Percentiles rank a stretch among this genome's conserved stretches.
phyloP scores from a whole-genome alignment of 1,140 invertebrate genomes.

The Leptonema lineaticorne region DNA sequence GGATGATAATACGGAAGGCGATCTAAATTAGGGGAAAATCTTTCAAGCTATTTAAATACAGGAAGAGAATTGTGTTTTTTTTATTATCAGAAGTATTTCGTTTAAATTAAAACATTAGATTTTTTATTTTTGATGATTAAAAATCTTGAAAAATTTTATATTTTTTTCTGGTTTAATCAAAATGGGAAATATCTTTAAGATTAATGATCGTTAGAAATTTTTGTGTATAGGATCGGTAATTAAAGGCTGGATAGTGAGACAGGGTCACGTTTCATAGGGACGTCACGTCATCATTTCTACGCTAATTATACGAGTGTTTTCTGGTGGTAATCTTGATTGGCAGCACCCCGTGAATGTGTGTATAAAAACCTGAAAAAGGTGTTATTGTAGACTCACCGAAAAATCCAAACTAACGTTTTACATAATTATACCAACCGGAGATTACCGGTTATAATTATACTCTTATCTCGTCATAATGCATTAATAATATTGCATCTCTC shows the following conservation, averaged over 20 bases:
- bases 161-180: too few relatives aligned
- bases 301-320: conserved; percentile 9
- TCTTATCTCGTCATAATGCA: conserved; percentile 3
- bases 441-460: conserved; percentile 21
- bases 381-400: neutral
- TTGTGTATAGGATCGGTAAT: too few relatives aligned
- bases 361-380: conserved; percentile 1
- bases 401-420: conserved; percentile 7
- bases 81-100: neutral
- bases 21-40: conserved; percentile 22
- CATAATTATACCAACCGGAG: conserved; percentile 5
- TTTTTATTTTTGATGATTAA: too few relatives aligned
- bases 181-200: neutral
- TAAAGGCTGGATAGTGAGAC: conserved; percentile 13
- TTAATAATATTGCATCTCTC: conserved; percentile 19
- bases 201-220: neutral
- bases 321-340: conserved; percentile 18
- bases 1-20: conserved; percentile 5
- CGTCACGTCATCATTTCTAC: conserved; percentile 4
- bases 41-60: neutral
- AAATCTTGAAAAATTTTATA: too few relatives aligned
- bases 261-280: neutral
- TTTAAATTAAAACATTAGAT: conserved; percentile 4
- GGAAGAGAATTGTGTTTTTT: neutral
- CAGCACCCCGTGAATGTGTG: too few relatives aligned